A percentile compares a stretch with the other conserved stretches of the same genome.
Conservation (phyloP, 2,113 vertebrate species). For the Dissostichus mawsoni region DNA sequence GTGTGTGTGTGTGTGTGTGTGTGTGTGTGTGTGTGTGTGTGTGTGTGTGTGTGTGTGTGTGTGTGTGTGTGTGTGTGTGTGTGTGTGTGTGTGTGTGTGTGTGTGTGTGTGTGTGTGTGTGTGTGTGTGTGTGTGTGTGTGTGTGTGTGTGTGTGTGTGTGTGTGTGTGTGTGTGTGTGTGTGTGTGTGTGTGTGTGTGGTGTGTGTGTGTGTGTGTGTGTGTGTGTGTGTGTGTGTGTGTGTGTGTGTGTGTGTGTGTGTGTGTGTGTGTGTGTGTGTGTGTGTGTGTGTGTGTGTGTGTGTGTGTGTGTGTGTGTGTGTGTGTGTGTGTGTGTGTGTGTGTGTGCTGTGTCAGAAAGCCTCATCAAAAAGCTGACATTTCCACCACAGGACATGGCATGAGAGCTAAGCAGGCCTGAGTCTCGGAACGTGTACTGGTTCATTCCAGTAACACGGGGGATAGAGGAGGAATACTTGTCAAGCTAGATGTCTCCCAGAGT, state of each 20-base stretch:
- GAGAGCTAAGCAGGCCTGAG: conserved; percentile 41
- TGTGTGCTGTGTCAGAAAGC: conserved; percentile 44
- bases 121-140: neutral
- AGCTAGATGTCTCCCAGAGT: conserved; percentile 30
- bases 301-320: conserved; percentile 1
- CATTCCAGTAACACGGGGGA: conserved; percentile 13
- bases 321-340: conserved; percentile 11
- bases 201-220: conserved; percentile 7
- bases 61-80: conserved; percentile 10
- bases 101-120: conserved; percentile 14
- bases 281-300: conserved; percentile 10
- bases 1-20: neutral
- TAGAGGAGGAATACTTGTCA: conserved; percentile 42
- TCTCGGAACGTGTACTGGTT: conserved; percentile 30
- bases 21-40: conserved; percentile 5
- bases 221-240: conserved; percentile 6
- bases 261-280: conserved; percentile 1
- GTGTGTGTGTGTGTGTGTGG: conserved; percentile 16
- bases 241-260: conserved; percentile 10
- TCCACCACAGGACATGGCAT: conserved; percentile 46
- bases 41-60: conserved; percentile 2
- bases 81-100: neutral
- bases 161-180: neutral
- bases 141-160: conserved; percentile 14
- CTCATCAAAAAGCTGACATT: conserved; percentile 64